phyloP scores from a whole-genome alignment of 2,797 vertebrate species.

The Chelmon rostratus region DNA sequence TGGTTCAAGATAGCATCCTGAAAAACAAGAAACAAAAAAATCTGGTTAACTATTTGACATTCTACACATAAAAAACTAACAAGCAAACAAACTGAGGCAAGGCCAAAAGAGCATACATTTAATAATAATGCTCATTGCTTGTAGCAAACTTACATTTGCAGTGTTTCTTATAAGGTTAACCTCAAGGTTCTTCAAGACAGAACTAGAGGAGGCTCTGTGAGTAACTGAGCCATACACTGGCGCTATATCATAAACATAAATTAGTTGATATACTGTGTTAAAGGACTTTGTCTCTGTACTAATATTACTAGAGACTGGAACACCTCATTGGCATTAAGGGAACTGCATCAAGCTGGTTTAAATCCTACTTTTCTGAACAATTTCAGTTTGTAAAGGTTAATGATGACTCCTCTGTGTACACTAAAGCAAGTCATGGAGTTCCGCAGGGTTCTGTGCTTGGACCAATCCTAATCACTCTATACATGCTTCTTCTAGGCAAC shows the following conservation, averaged over 20 bases:
- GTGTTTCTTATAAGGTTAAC: not conserved
- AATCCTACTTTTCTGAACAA: no score
- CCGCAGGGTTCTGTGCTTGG: no score
- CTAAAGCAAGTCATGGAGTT: no score
- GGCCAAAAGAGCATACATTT: not conserved
- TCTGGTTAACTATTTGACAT: not conserved
- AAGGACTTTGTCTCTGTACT: no score
- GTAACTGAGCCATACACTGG: not conserved
- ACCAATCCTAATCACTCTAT: no score
- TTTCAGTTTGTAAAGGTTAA: no score
- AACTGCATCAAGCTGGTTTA: no score
- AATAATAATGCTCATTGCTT: not conserved
- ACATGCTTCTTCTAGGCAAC: no score
- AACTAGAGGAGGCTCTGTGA: not conserved
- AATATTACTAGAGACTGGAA: no score
- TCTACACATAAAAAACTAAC: no score
- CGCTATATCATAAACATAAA: not conserved
- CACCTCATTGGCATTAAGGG: no score
- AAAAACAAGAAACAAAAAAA: slow-evolving; percentile 58
- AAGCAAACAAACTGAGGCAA: not conserved
- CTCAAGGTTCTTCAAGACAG: not conserved
- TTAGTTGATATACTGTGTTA: not conserved
- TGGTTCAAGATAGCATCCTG: slow-evolving; percentile 72
- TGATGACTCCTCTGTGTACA: no score
- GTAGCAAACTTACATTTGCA: not conserved